phyloP scores from a whole-genome alignment of 2,797 vertebrate species.

The Megalops cyprinoides region DNA sequence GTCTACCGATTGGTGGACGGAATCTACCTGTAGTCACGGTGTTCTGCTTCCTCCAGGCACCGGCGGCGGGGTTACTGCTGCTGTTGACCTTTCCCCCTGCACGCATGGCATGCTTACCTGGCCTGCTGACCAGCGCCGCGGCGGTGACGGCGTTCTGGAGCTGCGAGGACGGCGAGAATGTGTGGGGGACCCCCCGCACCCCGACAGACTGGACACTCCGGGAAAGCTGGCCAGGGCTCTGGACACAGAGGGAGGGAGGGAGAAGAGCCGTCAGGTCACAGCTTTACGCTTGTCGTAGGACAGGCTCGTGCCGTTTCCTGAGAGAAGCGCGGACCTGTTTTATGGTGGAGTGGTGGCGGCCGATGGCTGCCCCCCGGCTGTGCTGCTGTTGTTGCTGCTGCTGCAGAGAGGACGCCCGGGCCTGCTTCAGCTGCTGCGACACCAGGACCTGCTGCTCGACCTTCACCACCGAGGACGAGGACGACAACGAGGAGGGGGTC shows the following conservation, averaged over 20 bases:
- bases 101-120: constrained; percentile 86
- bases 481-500: constrained; percentile 57
- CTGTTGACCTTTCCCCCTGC: constrained; percentile 75
- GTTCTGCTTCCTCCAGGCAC: constrained; percentile 91
- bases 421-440: constrained; percentile 77
- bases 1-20: constrained; percentile 19
- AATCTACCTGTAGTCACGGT: constrained; percentile 83
- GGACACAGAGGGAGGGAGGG: not conserved
- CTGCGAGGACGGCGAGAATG: constrained; percentile 86
- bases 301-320: too few species aligned
- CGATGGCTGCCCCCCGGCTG: constrained; percentile 71
- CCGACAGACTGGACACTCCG: constrained; percentile 76
- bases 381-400: constrained; percentile 61
- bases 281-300: too few species aligned
- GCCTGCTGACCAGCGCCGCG: constrained; percentile 81
- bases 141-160: constrained; percentile 83
- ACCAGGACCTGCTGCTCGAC: constrained; percentile 66
- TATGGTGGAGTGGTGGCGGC: constrained; percentile 81
- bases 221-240: constrained; percentile 84
- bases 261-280: not conserved
- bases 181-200: constrained; percentile 80
- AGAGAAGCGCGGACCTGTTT: constrained; percentile 78
- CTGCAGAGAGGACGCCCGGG: constrained; percentile 63
- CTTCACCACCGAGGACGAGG: constrained; percentile 67
- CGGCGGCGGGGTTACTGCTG: constrained; percentile 71